Evolutionary conservation across 2,797 vertebrate genomes (phyloP).

Genomic region (Myiotriccus ornatus): DNA sequence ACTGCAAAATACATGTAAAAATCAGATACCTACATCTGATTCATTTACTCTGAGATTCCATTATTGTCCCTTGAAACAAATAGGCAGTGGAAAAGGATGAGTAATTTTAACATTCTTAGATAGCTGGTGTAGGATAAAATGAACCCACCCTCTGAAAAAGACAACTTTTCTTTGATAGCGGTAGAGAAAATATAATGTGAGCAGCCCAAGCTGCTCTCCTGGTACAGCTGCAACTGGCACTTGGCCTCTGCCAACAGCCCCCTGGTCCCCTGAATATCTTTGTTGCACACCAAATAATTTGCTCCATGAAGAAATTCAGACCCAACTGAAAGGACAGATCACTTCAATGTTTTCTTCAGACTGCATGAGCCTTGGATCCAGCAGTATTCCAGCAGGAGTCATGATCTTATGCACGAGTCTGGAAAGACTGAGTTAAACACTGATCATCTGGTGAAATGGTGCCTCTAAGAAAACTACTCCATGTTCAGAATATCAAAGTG

Average conservation of each 20-base stretch:
- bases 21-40: neutral
- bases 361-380: neutral
- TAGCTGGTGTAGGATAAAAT: neutral
- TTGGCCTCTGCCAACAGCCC: neutral
- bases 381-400: neutral
- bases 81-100: neutral
- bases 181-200: neutral
- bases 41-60: neutral
- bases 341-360: neutral
- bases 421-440: neutral
- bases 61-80: neutral
- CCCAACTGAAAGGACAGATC: neutral
- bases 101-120: neutral
- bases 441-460: neutral
- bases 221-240: neutral
- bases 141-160: neutral
- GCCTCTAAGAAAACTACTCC: neutral
- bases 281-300: neutral
- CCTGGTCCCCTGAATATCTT: neutral
- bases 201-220: neutral
- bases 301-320: neutral
- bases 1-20: neutral
- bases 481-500: neutral
- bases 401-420: neutral
- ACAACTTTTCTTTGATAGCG: neutral